Percentiles rank a stretch among this genome's conserved stretches.
Conservation (phyloP, 2,113 vertebrate species). For the Malurus elegans region DNA sequence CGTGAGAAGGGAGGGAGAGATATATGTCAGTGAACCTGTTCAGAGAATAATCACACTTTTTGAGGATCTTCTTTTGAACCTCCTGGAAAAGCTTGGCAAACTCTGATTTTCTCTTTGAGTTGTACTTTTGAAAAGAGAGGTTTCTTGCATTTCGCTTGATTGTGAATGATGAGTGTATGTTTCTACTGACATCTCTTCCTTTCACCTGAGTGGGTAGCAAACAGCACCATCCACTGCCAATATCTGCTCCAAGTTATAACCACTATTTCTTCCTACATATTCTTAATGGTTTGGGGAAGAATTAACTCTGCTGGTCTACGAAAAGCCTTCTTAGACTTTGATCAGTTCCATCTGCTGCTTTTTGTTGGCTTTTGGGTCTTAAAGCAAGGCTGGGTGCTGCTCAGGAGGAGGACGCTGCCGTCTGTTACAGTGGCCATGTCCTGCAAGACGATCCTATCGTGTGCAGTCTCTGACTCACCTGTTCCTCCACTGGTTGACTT, state of each 20-base stretch:
- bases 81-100: background rate
- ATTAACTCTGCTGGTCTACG: background rate
- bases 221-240: background rate
- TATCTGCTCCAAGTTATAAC: background rate
- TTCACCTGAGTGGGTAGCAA: background rate
- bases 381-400: background rate
- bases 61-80: background rate
- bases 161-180: background rate
- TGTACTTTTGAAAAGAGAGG: background rate
- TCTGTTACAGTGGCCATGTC: background rate
- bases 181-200: background rate
- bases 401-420: fast-evolving
- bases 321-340: background rate
- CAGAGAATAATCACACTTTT: background rate
- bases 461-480: background rate
- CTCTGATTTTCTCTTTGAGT: background rate
- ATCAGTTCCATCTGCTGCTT: background rate
- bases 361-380: background rate
- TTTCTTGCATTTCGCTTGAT: background rate
- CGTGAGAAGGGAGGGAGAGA: background rate
- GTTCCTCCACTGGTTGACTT: background rate
- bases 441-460: background rate
- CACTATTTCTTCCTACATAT: background rate
- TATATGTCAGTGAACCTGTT: background rate
- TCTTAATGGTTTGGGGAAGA: background rate